Conservation (phyloP, 2,888 invertebrate genomes). For the Tetanocera ferruginea region DNA sequence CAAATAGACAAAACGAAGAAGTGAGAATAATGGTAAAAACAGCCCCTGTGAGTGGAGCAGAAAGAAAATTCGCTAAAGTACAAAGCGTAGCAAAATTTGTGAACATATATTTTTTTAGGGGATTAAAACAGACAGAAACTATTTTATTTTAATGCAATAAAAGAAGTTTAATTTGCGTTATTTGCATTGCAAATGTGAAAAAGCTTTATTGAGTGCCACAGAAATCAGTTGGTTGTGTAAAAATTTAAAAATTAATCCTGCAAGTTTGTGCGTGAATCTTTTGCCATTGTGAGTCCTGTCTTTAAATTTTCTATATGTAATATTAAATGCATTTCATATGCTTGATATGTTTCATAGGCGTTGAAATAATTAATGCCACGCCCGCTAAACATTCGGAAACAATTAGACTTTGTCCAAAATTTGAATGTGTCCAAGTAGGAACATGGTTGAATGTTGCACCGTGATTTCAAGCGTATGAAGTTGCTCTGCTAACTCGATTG, state of each 20-base stretch:
- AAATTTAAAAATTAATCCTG: not conserved
- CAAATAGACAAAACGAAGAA: not conserved
- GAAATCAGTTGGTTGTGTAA: constrained; percentile 21
- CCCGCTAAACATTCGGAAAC: not conserved
- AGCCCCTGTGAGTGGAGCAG: constrained; percentile 27
- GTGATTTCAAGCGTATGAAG: too few species aligned
- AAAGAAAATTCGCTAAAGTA: constrained; percentile 28
- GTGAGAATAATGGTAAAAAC: constrained; percentile 19
- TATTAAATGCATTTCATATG: not conserved
- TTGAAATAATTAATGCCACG: not conserved
- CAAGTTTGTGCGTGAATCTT: not conserved
- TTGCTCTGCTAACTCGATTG: too few species aligned
- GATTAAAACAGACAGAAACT: not conserved
- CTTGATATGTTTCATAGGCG: not conserved
- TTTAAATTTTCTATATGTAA: not conserved
- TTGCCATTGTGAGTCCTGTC: not conserved
- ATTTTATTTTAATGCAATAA: not conserved
- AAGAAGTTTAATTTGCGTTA: not conserved
- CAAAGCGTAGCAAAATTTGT: constrained; percentile 17
- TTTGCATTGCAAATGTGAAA: not conserved
- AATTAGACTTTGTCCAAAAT: too few species aligned
- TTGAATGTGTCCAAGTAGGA: too few species aligned
- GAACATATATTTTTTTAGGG: constrained; percentile 10
- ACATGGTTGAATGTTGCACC: too few species aligned
- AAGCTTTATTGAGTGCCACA: not conserved